phyloP scores from a whole-genome alignment of 2,888 invertebrate genomes.

The Aplocera efformata region DNA sequence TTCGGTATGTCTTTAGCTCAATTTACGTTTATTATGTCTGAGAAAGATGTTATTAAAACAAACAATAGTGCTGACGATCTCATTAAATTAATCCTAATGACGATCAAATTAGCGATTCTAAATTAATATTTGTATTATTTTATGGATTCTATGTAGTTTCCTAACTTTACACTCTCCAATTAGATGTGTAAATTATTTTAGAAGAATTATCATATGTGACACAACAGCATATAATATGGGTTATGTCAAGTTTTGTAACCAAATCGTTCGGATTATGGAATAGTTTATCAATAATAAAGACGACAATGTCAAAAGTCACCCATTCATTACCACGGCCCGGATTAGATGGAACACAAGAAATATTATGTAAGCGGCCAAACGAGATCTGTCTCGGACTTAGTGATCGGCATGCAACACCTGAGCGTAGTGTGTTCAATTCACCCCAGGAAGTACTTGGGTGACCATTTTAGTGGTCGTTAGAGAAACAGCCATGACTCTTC shows the following conservation, averaged over 20 bases:
- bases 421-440: constrained; percentile 9
- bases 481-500: too few relatives aligned
- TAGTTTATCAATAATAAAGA: constrained; percentile 44
- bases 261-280: constrained; percentile 44
- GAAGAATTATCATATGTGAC: constrained; percentile 24
- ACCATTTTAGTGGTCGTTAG: too few relatives aligned
- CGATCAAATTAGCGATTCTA: neutral
- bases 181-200: constrained; percentile 17
- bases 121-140: neutral
- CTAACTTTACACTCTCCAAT: constrained; percentile 6
- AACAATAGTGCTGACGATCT: neutral
- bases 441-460: too few relatives aligned
- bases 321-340: constrained; percentile 47
- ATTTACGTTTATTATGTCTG: too few relatives aligned
- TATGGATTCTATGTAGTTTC: constrained; percentile 10
- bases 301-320: constrained; percentile 71
- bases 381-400: constrained; percentile 21
- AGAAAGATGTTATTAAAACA: too few relatives aligned
- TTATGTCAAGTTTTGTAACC: constrained; percentile 33
- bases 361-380: constrained; percentile 23
- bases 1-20: too few relatives aligned
- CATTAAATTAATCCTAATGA: neutral
- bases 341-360: constrained; percentile 16
- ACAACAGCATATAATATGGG: constrained; percentile 31
- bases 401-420: constrained; percentile 18